These are phyloP conservation scores for Eugnorisma glareosa DNA, from an alignment of 2,888 invertebrate genomes.

Conservation along the genomic window DNA sequence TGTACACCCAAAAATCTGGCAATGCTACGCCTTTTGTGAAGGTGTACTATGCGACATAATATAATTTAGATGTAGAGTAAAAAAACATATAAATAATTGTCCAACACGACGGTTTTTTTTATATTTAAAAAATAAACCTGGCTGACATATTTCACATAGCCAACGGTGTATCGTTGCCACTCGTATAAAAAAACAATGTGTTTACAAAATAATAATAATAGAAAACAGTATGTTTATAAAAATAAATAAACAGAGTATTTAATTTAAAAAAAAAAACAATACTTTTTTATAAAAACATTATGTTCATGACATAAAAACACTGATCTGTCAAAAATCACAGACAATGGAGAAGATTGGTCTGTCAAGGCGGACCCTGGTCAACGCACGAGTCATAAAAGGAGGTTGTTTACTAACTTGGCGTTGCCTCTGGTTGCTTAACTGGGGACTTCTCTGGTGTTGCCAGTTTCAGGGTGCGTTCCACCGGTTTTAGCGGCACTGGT, in stretches of 20 bases:
- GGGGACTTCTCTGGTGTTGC: conserved; percentile 85
- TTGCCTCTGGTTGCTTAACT: conserved; percentile 75
- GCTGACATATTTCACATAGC: not conserved
- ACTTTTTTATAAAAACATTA: not conserved
- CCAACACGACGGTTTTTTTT: not conserved
- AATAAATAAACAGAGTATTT: not conserved
- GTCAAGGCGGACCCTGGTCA: conserved; percentile 21
- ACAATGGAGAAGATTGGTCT: conserved; percentile 56
- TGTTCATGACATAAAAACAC: not conserved
- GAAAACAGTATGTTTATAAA: not conserved
- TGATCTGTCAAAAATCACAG: conserved; percentile 12
- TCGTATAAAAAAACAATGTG: not conserved
- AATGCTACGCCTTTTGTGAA: not conserved
- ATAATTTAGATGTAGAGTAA: not conserved
- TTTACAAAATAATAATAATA: not conserved
- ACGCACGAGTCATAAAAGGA: conserved; percentile 13
- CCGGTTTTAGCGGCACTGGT: conserved; percentile 73
- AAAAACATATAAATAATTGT: not conserved
- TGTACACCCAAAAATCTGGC: not conserved
- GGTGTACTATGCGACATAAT: not conserved
- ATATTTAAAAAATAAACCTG: not conserved
- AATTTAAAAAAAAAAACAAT: not conserved
- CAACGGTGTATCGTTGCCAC: too few species aligned
- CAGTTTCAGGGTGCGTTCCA: conserved; percentile 83
- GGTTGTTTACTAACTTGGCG: conserved; percentile 69